Evolutionary conservation across 2,797 vertebrate genomes (phyloP).

Genomic region (Tapera naevia): DNA sequence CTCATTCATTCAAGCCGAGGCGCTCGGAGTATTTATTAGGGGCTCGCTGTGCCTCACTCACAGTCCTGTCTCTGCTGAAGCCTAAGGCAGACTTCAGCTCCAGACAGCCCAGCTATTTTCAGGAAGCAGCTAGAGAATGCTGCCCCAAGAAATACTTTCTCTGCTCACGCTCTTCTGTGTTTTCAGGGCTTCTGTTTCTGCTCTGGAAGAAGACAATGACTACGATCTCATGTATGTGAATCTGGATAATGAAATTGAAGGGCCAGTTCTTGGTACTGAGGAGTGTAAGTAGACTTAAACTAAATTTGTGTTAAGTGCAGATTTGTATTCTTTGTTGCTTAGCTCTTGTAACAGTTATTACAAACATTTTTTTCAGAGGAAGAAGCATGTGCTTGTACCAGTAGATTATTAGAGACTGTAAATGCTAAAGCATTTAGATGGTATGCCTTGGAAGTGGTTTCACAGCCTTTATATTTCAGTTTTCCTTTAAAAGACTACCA

Average conservation of each 20-base stretch:
- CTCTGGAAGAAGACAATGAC: slow-evolving; percentile 75
- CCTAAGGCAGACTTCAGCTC: not conserved
- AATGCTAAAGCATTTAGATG: not conserved
- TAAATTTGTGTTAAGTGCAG: not conserved
- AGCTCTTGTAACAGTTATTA: not conserved
- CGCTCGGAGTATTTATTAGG: slow-evolving; percentile 76
- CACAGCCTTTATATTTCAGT: not conserved
- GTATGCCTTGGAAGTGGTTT: not conserved
- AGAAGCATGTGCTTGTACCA: not conserved
- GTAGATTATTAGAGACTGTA: not conserved
- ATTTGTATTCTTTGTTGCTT: not conserved
- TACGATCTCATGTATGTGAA: slow-evolving; percentile 79
- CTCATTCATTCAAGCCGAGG: slow-evolving; percentile 77
- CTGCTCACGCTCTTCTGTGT: slow-evolving; percentile 50
- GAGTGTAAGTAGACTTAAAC: slow-evolving; percentile 72
- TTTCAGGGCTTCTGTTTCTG: slow-evolving; percentile 67
- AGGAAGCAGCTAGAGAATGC: not conserved
- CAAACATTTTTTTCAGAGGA: not conserved
- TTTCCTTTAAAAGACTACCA: not conserved
- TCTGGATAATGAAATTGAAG: slow-evolving; percentile 78
- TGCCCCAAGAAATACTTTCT: slow-evolving; percentile 24
- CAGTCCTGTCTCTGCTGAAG: slow-evolving; percentile 5
- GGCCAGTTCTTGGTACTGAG: slow-evolving; percentile 67
- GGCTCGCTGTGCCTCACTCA: slow-evolving; percentile 42
- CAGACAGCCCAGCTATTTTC: not conserved